A percentile compares a stretch with the other conserved stretches of the same genome.
Evolutionary conservation across 2,113 vertebrate species (phyloP).

Genomic region (Micronycteris hirsuta): DNA sequence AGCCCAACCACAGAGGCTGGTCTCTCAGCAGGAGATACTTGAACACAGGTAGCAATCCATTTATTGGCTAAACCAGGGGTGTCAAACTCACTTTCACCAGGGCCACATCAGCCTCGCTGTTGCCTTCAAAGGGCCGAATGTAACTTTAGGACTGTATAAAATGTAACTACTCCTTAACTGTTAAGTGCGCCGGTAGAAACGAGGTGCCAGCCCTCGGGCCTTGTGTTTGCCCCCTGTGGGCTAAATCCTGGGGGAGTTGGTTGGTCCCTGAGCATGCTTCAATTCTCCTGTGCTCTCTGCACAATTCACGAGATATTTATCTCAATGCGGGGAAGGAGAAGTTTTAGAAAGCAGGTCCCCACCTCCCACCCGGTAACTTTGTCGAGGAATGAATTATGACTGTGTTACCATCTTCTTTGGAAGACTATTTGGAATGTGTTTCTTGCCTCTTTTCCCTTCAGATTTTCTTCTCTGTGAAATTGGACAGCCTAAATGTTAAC

Average conservation of each 20-base stretch:
- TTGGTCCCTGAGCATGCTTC: background rate
- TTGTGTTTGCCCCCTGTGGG: no score
- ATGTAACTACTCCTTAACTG: no score
- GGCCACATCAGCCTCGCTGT: no score
- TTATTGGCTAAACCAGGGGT: background rate
- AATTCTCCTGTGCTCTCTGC: background rate
- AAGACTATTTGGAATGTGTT: constrained; percentile 13
- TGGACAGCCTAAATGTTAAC: constrained; percentile 56
- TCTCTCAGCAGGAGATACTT: background rate
- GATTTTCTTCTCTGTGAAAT: constrained; percentile 10
- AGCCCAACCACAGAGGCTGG: background rate
- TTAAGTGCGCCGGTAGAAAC: no score
- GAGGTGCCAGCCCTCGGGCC: no score
- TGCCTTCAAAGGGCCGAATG: no score
- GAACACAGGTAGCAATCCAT: background rate
- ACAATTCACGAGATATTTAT: background rate
- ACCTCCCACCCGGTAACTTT: background rate
- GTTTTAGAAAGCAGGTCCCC: background rate
- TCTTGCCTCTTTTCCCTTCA: constrained; percentile 21
- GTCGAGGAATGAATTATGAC: constrained; percentile 3
- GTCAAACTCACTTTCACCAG: no score
- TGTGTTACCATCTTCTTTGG: background rate
- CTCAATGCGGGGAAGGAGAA: background rate
- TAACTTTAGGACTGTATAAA: no score
- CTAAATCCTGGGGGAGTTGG: background rate